A percentile compares a stretch with the other conserved stretches of the same genome.
Evolutionary conservation across 2,113 vertebrate genomes (phyloP).

Genomic region (Nothobranchius furzeri): DNA sequence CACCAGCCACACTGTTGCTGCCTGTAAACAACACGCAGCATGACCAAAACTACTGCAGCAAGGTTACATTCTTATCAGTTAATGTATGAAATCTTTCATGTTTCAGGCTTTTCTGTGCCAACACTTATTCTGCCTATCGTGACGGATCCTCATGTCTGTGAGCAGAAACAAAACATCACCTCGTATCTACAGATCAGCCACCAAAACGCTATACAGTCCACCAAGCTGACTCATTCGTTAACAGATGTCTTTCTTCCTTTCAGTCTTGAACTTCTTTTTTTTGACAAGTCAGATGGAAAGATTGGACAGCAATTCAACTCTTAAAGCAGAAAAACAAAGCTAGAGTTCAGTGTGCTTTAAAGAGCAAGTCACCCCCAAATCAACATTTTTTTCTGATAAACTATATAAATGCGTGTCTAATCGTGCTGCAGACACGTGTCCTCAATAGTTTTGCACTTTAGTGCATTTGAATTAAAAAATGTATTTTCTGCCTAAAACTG

Average conservation of each 20-base stretch:
- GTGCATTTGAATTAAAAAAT: no score
- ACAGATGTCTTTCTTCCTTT: not conserved
- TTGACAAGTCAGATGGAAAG: constrained; percentile 38
- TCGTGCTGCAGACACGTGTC: no score
- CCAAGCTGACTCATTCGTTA: constrained; percentile 37
- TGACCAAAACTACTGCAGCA: constrained; percentile 17
- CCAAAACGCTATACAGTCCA: constrained; percentile 12
- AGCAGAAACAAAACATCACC: constrained; percentile 30
- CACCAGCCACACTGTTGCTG: constrained; percentile 62
- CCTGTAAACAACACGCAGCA: constrained; percentile 39
- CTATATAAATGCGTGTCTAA: no score
- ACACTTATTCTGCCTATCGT: not conserved
- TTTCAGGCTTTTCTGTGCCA: not conserved
- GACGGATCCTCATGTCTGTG: not conserved
- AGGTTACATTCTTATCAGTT: not conserved
- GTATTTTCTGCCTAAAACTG: no score
- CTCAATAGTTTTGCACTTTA: no score
- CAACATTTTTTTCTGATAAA: no score
- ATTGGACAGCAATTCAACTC: constrained; percentile 34
- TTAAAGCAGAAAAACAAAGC: not conserved
- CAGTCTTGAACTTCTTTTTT: not conserved
- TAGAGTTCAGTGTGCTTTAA: not conserved
- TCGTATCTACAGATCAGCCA: constrained; percentile 34
- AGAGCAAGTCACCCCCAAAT: no score
- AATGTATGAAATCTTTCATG: not conserved